phyloP scores from a whole-genome alignment of 1,140 invertebrate genomes.

The Drosophila bocki region DNA sequence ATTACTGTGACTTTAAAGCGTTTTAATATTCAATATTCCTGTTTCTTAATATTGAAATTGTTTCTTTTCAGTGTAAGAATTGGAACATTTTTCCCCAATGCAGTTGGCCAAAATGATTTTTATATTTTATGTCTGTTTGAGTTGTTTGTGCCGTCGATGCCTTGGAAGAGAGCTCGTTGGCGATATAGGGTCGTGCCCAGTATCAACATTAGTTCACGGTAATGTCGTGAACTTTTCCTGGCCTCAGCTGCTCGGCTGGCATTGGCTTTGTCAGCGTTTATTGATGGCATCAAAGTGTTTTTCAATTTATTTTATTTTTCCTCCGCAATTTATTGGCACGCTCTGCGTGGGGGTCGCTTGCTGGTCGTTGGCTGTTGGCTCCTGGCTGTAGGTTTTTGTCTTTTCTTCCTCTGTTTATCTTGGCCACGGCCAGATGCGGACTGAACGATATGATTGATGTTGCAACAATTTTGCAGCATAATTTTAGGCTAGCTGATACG shows the following conservation, averaged over 20 bases:
- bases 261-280: slow-evolving; percentile 79
- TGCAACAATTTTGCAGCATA: slow-evolving; percentile 78
- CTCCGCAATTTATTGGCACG: slow-evolving; percentile 70
- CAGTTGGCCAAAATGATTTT: slow-evolving; percentile 76
- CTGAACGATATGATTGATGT: slow-evolving; percentile 69
- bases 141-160: slow-evolving; percentile 47
- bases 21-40: background rate
- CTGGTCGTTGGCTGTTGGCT: background rate
- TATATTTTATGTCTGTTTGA: slow-evolving; percentile 77
- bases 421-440: slow-evolving; percentile 49
- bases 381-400: slow-evolving; percentile 27
- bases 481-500: slow-evolving; percentile 59
- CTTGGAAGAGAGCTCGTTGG: slow-evolving; percentile 11
- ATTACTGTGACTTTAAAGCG: background rate
- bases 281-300: slow-evolving; percentile 82
- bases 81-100: slow-evolving; percentile 61
- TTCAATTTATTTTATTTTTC: slow-evolving; percentile 81
- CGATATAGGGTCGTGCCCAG: slow-evolving; percentile 44
- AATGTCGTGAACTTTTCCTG: slow-evolving; percentile 78
- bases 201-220: slow-evolving; percentile 79
- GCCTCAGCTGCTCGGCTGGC: slow-evolving; percentile 70
- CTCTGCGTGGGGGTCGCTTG: slow-evolving; percentile 41
- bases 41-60: no score
- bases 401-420: slow-evolving; percentile 33
- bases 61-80: background rate